Base-by-base conservation (phyloP, 1,140 invertebrate species). In the Rhagoletis pomonella region DNA sequence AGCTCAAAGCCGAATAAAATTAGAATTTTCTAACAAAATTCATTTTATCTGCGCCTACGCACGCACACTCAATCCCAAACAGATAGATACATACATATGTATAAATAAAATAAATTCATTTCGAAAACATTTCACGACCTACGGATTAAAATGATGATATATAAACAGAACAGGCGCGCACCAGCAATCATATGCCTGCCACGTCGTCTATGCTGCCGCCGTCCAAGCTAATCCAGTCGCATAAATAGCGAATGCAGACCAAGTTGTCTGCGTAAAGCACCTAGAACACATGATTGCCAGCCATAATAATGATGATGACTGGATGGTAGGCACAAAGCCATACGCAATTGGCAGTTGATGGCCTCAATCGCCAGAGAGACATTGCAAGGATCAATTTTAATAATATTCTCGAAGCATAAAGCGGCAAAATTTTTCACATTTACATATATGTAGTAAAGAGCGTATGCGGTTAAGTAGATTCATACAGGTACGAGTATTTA, bases 81-180 rank as follows among this genome's bases (percentile, higher is more conserved):
- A n/a, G 39, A 47, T 7, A 47, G 39, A 47, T 44, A 73, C 19
- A 85, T 17, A 81, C 5, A 1, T 12, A 55, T 12, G 50, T 50
- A 85, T 58, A n/a, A 58, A 29, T 29, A 39, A 85, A 29, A 58
- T 85, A 73, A 69, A 86, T 88, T 86, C 87, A 88, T 86, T 88
- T 44, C 50, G 55, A 59, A 88, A 62, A 86, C 19, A 44, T 42
- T 77, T 47, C 87, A 88, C 85, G 84, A 86, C n/a, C 55, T 77
- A 29, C 65, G 14, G 62, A 88, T 88, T 86, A 88, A 88, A 88
- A 86, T 86, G 50, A 59, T 88, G 87, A 88, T 88, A 86, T 86
- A 88, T 86, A 88, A 88, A 77, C 64, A 85, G 5, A 85, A n/a
- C n/a, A n/a, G 6, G 81, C 50, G 81, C 39, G 42, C 67, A 44